Percentiles rank a stretch among this genome's conserved stretches.
Conservation (phyloP, 2,888 invertebrate genomes). For the Rhagonycha lutea region DNA sequence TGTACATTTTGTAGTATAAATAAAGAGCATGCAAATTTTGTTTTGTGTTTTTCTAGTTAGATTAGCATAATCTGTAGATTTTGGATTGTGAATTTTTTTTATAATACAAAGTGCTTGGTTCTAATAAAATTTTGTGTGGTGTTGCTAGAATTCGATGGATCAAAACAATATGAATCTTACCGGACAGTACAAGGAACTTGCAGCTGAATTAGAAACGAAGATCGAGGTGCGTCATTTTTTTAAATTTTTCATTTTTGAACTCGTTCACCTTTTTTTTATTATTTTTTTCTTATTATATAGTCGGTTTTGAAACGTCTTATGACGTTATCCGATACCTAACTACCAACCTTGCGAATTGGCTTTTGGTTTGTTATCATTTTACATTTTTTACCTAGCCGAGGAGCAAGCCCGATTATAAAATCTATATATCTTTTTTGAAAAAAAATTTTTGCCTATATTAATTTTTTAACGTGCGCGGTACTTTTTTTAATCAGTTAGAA, state of each 20-base stretch:
- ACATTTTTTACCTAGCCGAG: too few relatives aligned
- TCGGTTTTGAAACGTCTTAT: too few relatives aligned
- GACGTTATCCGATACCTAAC: too few relatives aligned
- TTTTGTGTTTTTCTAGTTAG: slow-evolving; percentile 37
- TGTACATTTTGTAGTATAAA: slow-evolving; percentile 21
- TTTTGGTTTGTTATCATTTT: too few relatives aligned
- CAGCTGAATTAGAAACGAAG: slow-evolving; percentile 50
- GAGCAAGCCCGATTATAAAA: too few relatives aligned
- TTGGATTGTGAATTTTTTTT: slow-evolving; percentile 29
- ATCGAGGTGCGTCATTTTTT: slow-evolving; percentile 47
- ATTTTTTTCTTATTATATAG: too few relatives aligned
- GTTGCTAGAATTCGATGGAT: slow-evolving; percentile 44
- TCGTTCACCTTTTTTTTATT: background rate
- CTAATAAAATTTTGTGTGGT: background rate
- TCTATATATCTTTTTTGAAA: too few relatives aligned
- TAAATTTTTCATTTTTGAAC: background rate
- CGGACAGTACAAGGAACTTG: slow-evolving; percentile 49
- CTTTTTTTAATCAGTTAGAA: background rate
- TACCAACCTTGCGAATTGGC: too few relatives aligned
- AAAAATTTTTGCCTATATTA: too few relatives aligned
- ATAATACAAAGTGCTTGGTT: slow-evolving; percentile 15
- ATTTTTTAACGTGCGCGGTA: background rate
- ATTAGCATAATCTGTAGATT: slow-evolving; percentile 18
- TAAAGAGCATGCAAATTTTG: slow-evolving; percentile 46
- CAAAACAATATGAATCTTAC: slow-evolving; percentile 45